These are phyloP conservation scores for Microplitis mediator DNA, from an alignment of 1,140 invertebrate genomes.

Conservation along the genomic window DNA sequence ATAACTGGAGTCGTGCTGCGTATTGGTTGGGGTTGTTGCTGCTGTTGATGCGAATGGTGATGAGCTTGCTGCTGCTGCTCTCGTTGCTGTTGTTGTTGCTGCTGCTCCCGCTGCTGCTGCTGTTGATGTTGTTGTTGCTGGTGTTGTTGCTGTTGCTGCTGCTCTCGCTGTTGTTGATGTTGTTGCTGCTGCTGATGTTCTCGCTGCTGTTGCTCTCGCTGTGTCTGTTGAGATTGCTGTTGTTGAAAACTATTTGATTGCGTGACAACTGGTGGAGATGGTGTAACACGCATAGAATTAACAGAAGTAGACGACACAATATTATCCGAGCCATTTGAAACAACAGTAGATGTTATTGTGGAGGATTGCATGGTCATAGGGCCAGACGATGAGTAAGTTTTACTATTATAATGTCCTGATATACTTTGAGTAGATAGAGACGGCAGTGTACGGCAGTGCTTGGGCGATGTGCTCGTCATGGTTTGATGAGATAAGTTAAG, in stretches of 20 bases:
- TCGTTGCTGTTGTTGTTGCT: constrained; percentile 33
- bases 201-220: too few species aligned
- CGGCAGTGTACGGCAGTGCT: constrained; percentile 63
- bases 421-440: constrained; percentile 60
- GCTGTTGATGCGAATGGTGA: constrained; percentile 33
- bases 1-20: constrained; percentile 44
- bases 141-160: constrained; percentile 11
- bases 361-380: constrained; percentile 25
- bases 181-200: constrained; percentile 18
- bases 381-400: constrained; percentile 47
- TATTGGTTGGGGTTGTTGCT: constrained; percentile 40
- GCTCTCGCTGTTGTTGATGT: neutral
- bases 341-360: constrained; percentile 22
- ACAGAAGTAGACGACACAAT: constrained; percentile 33
- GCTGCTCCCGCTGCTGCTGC: constrained; percentile 13
- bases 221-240: constrained; percentile 11
- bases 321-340: constrained; percentile 37
- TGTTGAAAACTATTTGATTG: constrained; percentile 13
- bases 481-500: constrained; percentile 14
- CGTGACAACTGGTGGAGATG: constrained; percentile 43
- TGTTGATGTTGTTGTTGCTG: constrained; percentile 22
- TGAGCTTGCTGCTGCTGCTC: constrained; percentile 36
- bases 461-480: constrained; percentile 58
- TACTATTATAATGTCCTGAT: constrained; percentile 52
- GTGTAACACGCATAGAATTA: constrained; percentile 44